Percentiles rank a stretch among this genome's conserved stretches.
Evolutionary conservation across 2,888 invertebrate species (phyloP).

Genomic region (Monopis laevigella): DNA sequence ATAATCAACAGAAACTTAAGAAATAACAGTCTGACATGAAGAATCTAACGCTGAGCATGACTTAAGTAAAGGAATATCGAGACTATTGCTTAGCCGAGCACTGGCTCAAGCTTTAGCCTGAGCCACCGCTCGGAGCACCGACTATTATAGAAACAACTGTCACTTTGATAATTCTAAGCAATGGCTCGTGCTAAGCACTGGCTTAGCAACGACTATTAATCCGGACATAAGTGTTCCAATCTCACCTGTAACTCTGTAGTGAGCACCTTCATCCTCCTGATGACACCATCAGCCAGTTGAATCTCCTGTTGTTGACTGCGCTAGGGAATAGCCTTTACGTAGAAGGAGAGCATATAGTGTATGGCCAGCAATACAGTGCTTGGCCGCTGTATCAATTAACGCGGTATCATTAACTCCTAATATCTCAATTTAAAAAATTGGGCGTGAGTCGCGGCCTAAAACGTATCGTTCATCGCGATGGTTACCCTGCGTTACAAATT

Average conservation of each 20-base stretch:
- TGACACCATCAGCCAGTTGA: slow-evolving; percentile 11
- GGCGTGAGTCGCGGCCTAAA: neutral
- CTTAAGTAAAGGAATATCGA: no score
- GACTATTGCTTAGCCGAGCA: no score
- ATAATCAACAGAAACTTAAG: no score
- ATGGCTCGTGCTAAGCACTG: no score
- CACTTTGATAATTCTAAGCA: no score
- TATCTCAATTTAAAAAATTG: slow-evolving; percentile 2
- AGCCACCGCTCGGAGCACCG: no score
- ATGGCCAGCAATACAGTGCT: slow-evolving; percentile 14
- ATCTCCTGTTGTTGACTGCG: neutral
- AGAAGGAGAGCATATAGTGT: slow-evolving; percentile 12
- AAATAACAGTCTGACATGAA: no score
- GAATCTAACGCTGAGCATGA: no score
- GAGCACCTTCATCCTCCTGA: slow-evolving; percentile 2
- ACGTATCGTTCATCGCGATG: slow-evolving; percentile 7
- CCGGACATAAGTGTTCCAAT: neutral
- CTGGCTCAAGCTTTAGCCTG: no score
- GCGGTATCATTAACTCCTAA: slow-evolving; percentile 10
- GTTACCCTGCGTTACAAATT: slow-evolving; percentile 12
- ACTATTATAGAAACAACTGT: no score
- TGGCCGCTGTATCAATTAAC: slow-evolving; percentile 15
- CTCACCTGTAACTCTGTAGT: neutral
- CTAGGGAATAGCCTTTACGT: slow-evolving; percentile 5
- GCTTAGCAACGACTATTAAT: no score